These are phyloP conservation scores for Stichodactyla helianthus DNA, from an alignment of 64 coral and sea anemone genomes.

Conservation along the genomic window DNA sequence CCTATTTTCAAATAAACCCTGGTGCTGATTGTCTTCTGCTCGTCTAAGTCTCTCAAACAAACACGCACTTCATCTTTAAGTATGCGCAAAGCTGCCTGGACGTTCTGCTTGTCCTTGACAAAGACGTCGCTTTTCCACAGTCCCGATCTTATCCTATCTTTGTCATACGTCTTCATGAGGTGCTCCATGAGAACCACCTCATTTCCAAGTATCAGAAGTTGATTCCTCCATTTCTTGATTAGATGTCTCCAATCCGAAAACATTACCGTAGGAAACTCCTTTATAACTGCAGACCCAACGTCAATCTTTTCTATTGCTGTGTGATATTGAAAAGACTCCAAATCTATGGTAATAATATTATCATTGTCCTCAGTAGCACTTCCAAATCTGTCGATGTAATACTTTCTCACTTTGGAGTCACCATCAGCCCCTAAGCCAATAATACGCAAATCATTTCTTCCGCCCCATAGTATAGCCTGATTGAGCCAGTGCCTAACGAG, in stretches of 20 bases:
- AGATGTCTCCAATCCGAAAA: constrained; percentile 57
- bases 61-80: constrained; percentile 13
- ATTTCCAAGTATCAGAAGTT: constrained; percentile 51
- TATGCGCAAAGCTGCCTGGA: constrained; percentile 36
- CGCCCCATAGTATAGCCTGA: constrained; percentile 28
- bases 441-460: neutral
- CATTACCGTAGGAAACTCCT: neutral
- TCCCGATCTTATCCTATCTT: constrained; percentile 24
- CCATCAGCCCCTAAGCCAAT: constrained; percentile 31
- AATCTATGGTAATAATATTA: neutral
- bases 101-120: constrained; percentile 63
- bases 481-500: too few relatives aligned
- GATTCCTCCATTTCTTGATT: constrained; percentile 56
- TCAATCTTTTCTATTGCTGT: neutral
- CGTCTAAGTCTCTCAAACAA: constrained; percentile 25
- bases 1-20: constrained; percentile 38
- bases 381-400: constrained; percentile 3
- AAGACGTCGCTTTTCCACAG: constrained; percentile 58
- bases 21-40: constrained; percentile 21
- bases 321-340: neutral
- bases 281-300: neutral
- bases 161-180: constrained; percentile 51
- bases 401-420: constrained; percentile 33
- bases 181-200: constrained; percentile 40
- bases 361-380: neutral